phyloP scores from a whole-genome alignment of 2,113 vertebrate genomes.

The Forbesichthys papilliferus region DNA sequence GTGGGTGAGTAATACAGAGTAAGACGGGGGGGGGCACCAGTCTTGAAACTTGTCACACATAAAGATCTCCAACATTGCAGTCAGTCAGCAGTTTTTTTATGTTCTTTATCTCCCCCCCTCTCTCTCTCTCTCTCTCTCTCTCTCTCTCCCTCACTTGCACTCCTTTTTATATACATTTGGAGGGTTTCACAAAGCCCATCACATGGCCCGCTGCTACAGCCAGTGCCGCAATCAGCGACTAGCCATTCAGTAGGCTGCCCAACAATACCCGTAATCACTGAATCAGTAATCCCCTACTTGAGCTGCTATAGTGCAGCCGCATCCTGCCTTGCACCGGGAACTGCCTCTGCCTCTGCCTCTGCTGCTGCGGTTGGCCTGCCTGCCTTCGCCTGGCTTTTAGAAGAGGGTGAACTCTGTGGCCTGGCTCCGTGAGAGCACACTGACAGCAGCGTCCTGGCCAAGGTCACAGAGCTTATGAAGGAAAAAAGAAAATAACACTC shows the following conservation, averaged over 20 bases:
- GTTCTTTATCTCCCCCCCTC: conserved; percentile 15
- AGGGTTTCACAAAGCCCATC: conserved; percentile 56
- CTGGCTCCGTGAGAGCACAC: conserved; percentile 30
- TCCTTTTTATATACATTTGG: conserved; percentile 52
- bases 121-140: conserved; percentile 45
- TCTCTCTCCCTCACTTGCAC: conserved; percentile 12
- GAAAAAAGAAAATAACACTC: conserved; percentile 22
- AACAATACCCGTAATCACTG: conserved; percentile 65
- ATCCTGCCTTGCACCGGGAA: conserved; percentile 41
- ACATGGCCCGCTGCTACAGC: conserved; percentile 46
- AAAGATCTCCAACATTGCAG: conserved; percentile 38
- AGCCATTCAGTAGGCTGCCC: conserved; percentile 52
- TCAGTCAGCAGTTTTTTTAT: conserved; percentile 26
- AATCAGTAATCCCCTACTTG: conserved; percentile 69
- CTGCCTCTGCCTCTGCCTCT: conserved; percentile 23
- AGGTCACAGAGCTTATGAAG: conserved; percentile 56
- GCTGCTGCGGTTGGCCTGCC: conserved; percentile 14
- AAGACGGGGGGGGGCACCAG: conserved; percentile 1
- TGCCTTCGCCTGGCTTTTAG: conserved; percentile 37
- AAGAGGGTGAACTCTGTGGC: conserved; percentile 39
- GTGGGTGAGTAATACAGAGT: conserved; percentile 7
- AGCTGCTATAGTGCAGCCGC: conserved; percentile 49
- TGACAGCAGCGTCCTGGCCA: conserved; percentile 59
- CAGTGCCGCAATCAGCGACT: conserved; percentile 56
- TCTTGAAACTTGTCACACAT: conserved; percentile 46